Conservation (phyloP, 2,113 vertebrate genomes). For the Chloropsis hardwickii region DNA sequence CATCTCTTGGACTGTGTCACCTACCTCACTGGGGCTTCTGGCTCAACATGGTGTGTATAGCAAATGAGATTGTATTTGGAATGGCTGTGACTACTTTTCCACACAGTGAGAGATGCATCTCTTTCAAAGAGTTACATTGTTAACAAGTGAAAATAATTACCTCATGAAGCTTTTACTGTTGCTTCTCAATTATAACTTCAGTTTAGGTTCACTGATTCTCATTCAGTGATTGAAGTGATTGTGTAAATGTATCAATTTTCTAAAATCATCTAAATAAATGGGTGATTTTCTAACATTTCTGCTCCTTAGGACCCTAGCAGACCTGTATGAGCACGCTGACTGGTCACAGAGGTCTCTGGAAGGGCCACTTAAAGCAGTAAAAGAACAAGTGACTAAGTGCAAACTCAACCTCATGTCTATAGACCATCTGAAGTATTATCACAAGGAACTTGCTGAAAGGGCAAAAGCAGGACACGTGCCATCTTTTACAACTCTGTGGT, state of each 20-base stretch:
- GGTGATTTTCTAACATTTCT: neutral
- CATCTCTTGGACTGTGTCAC: constrained; percentile 79
- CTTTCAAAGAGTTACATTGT: neutral
- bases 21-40: constrained; percentile 84
- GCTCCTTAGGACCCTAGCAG: constrained; percentile 76
- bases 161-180: neutral
- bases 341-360: constrained; percentile 81
- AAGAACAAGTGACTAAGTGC: constrained; percentile 75
- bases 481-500: constrained; percentile 76
- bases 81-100: neutral
- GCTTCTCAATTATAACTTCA: neutral
- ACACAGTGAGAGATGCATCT: neutral
- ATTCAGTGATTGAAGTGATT: neutral
- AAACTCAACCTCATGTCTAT: constrained; percentile 67
- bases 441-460: constrained; percentile 52
- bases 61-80: neutral
- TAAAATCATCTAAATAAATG: neutral
- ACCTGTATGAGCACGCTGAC: constrained; percentile 73
- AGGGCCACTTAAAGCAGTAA: constrained; percentile 58
- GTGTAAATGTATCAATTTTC: neutral
- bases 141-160: neutral
- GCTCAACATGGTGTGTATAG: constrained; percentile 84
- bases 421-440: constrained; percentile 61
- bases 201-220: neutral
- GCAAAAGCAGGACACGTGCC: constrained; percentile 53